Evolutionary conservation across 1,140 invertebrate species (phyloP).

Genomic region (Uloborus diversus): DNA sequence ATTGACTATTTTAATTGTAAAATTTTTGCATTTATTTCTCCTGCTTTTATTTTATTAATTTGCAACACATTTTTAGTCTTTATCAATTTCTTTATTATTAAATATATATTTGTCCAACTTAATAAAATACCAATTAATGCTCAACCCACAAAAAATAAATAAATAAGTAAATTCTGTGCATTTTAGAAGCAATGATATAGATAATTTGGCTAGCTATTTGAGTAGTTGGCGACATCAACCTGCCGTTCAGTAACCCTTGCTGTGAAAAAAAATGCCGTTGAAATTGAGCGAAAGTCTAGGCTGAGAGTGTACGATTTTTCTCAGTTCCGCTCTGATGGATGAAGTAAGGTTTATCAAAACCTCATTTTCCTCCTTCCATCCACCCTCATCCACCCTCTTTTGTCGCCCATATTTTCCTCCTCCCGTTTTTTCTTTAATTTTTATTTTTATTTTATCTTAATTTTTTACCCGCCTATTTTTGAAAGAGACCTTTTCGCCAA

Average conservation of each 20-base stretch:
- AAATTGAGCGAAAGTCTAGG: constrained; percentile 28
- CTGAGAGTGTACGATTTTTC: constrained; percentile 50
- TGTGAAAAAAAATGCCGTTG: background rate
- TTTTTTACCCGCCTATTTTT: constrained; percentile 1
- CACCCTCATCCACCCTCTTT: background rate
- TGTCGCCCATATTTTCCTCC: background rate
- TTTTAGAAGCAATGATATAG: no score
- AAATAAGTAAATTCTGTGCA: no score
- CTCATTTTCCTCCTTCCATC: constrained; percentile 33
- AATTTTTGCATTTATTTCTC: no score
- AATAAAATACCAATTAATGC: no score
- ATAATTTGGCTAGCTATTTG: no score
- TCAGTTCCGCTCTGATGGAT: constrained; percentile 37
- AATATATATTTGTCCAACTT: no score
- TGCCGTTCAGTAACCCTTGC: constrained; percentile 4
- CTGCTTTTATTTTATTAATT: no score
- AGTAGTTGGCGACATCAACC: no score
- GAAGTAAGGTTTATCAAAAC: constrained; percentile 54
- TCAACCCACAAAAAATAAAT: no score
- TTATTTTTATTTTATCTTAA: background rate
- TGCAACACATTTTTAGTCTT: no score
- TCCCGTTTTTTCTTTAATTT: background rate
- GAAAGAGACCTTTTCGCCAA: constrained; percentile 14
- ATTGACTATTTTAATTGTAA: no score
- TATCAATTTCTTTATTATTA: no score